phyloP scores from a whole-genome alignment of 1,140 invertebrate species.

The Oppia nitens region DNA sequence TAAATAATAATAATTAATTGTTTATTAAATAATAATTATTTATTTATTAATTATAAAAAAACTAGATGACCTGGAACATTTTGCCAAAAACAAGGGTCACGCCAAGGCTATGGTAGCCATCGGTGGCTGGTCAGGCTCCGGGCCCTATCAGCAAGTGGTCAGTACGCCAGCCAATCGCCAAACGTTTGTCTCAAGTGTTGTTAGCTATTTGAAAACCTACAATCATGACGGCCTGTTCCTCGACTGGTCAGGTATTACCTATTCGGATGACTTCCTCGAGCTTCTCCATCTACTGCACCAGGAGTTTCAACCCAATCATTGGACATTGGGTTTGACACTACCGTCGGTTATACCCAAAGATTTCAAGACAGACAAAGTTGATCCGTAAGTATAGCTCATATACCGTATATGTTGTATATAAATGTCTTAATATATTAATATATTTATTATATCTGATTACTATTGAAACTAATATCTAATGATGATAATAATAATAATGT shows the following conservation, averaged over 20 bases:
- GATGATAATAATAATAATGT: no score
- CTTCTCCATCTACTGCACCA: conserved; percentile 13
- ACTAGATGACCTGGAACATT: conserved; percentile 14
- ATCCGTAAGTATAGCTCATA: no score
- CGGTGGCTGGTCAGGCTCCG: conserved; percentile 9
- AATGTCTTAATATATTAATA: no score
- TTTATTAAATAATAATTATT: no score
- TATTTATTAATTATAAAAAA: no score
- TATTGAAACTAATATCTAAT: no score
- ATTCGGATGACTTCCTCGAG: conserved; percentile 7
- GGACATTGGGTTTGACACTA: conserved; percentile 2
- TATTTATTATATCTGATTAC: no score
- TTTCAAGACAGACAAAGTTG: no score
- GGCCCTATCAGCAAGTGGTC: conserved; percentile 4
- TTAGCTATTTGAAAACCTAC: background rate
- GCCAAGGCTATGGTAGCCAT: conserved; percentile 13
- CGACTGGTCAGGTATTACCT: no score
- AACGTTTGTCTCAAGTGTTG: conserved; percentile 7
- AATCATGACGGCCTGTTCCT: conserved; percentile 12
- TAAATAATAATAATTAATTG: no score
- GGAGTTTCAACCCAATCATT: conserved; percentile 6
- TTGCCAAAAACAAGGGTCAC: background rate
- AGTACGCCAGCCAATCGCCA: conserved; percentile 3
- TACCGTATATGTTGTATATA: no score
- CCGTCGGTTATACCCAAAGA: background rate